phyloP scores from a whole-genome alignment of 1,140 invertebrate genomes.

The Drosophila nannoptera region DNA sequence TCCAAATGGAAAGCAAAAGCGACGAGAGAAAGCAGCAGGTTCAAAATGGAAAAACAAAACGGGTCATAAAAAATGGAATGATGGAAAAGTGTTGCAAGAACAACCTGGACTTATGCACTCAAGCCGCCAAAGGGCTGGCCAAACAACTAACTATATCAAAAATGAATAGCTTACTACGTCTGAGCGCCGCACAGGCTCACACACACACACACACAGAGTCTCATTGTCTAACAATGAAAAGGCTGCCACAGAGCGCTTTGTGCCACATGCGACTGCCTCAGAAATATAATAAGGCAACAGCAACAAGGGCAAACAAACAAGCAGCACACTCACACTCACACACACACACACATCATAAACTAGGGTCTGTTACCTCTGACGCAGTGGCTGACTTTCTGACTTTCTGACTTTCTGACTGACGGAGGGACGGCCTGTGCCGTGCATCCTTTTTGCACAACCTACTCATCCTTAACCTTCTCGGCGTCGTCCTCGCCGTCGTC shows the following conservation, averaged over 20 bases:
- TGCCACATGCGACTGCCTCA: slow-evolving; percentile 43
- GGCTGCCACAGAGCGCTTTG: slow-evolving; percentile 51
- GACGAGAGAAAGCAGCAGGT: slow-evolving; percentile 3
- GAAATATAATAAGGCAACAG: slow-evolving; percentile 72
- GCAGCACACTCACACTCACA: no score
- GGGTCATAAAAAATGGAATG: slow-evolving; percentile 1
- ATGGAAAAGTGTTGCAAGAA: slow-evolving; percentile 6
- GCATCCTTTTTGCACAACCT: slow-evolving; percentile 29
- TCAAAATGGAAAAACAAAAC: background rate
- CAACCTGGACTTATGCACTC: slow-evolving; percentile 46
- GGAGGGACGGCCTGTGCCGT: slow-evolving; percentile 7
- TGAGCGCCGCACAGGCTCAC: background rate
- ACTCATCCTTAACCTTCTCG: slow-evolving; percentile 47
- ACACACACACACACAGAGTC: background rate
- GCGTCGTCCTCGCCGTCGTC: slow-evolving; percentile 27
- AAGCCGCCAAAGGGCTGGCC: slow-evolving; percentile 37
- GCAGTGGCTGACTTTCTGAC: slow-evolving; percentile 7
- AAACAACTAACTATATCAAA: slow-evolving; percentile 51
- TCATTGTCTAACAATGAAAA: slow-evolving; percentile 65
- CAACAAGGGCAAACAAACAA: slow-evolving; percentile 60
- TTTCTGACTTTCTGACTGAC: slow-evolving; percentile 12
- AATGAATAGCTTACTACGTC: slow-evolving; percentile 55
- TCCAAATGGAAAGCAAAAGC: slow-evolving; percentile 30
- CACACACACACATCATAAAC: slow-evolving; percentile 7
- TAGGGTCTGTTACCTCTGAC: slow-evolving; percentile 6